These are phyloP conservation scores for Potamilus streckersoni DNA, from an alignment of 1,140 invertebrate genomes.

Conservation along the genomic window DNA sequence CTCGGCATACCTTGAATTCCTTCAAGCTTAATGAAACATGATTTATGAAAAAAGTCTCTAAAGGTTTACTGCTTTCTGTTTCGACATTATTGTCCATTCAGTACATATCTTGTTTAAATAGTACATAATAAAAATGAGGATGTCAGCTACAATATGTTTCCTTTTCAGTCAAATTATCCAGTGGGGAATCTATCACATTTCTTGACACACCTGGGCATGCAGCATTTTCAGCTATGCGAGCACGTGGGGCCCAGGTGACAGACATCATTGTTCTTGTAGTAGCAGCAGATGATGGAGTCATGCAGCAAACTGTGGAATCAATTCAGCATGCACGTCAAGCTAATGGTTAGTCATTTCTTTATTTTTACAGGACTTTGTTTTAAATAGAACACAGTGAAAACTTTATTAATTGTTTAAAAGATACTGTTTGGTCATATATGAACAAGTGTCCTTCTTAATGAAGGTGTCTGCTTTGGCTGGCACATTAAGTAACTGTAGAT, in stretches of 20 bases:
- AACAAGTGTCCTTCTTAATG: too few relatives aligned
- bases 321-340: conserved; percentile 69
- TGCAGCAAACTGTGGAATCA: conserved; percentile 90
- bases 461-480: too few relatives aligned
- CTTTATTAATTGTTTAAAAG: too few relatives aligned
- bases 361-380: too few relatives aligned
- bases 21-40: neutral
- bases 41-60: neutral
- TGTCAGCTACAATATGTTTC: neutral
- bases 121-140: too few relatives aligned
- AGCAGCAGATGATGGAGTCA: conserved; percentile 98
- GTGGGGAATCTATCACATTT: conserved; percentile 87
- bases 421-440: too few relatives aligned
- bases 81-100: neutral
- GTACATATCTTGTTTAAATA: neutral
- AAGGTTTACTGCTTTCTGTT: neutral
- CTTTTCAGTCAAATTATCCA: conserved; percentile 47
- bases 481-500: too few relatives aligned
- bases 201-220: conserved; percentile 99
- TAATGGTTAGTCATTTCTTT: conserved; percentile 39
- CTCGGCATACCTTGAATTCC: neutral
- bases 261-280: conserved; percentile 97
- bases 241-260: conserved; percentile 90
- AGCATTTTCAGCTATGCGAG: conserved; percentile 92
- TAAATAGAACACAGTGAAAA: too few relatives aligned